phyloP scores from a whole-genome alignment of 2,797 vertebrate species.

The Telmatherina bonti region DNA sequence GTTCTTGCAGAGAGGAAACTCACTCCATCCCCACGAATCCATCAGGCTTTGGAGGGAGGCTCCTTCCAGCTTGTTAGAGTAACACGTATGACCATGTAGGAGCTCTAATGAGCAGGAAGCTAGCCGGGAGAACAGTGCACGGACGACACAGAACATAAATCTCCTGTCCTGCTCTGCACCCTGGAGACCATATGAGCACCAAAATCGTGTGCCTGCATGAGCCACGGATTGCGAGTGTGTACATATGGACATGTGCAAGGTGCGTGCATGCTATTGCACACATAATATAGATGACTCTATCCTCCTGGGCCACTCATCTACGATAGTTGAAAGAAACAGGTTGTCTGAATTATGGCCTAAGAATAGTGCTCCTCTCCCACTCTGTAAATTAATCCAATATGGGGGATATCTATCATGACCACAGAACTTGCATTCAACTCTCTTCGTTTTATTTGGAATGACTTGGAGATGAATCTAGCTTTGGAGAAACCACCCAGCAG shows the following conservation, averaged over 20 bases:
- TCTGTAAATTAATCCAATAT: constrained; percentile 75
- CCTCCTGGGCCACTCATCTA: constrained; percentile 71
- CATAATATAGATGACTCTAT: constrained; percentile 68
- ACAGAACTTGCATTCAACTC: constrained; percentile 57
- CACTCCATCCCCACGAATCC: constrained; percentile 60
- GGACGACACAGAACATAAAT: constrained; percentile 83
- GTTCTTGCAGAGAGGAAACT: constrained; percentile 35
- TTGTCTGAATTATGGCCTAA: constrained; percentile 81
- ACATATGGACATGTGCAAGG: not conserved
- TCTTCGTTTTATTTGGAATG: constrained; percentile 61
- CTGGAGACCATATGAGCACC: constrained; percentile 67
- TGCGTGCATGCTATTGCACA: constrained; percentile 27
- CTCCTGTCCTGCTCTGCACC: constrained; percentile 73
- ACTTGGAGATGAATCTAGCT: constrained; percentile 63
- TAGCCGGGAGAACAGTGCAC: constrained; percentile 65
- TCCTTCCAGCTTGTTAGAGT: constrained; percentile 77
- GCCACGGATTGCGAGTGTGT: constrained; percentile 21
- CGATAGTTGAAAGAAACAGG: constrained; percentile 77
- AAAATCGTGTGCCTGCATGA: constrained; percentile 52
- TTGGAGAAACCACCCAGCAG: constrained; percentile 56
- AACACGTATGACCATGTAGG: constrained; percentile 78
- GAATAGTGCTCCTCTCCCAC: constrained; percentile 70
- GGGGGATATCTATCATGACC: constrained; percentile 72
- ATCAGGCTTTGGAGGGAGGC: constrained; percentile 68
- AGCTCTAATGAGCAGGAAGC: constrained; percentile 77